Evolutionary conservation across 2,797 vertebrate species (phyloP), one percentile per base, ranked within the genome.

Genomic region (Hydrocynus forskahlii): DNA sequence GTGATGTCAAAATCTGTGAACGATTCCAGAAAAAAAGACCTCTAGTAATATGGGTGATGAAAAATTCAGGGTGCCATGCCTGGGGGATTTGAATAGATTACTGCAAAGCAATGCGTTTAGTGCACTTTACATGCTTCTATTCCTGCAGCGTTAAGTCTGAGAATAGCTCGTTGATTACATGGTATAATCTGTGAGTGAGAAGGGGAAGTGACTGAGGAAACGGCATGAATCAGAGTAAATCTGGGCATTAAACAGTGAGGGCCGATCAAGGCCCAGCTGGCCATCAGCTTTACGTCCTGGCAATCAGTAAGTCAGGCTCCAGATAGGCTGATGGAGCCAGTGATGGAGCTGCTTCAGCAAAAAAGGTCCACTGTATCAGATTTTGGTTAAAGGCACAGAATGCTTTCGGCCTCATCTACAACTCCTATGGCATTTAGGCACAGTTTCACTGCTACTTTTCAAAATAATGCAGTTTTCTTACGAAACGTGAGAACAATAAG

Each of bases 91-190:
- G 69, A 78, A 45, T 71, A 78, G 69, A 76, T 83, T 72, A 69
- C n/a, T 1, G n/a, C 60, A 70, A 67, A 43, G 69, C 57, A 63
- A 43, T 52, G 40, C 62, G 29, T 71, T 76, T 78, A 69, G 67
- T 50, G 67, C 25, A 29, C 52, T 69, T n/a, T 59, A 68, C 7
- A 6, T 68, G 40, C 21, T n/a, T 48, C 10, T 73, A 59, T 81
- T 79, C 81, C 68, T 78, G 50, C 54, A 50, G 50, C 0, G n/a
- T 63, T 69, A 69, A 64, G 59, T 79, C 52, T 59, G 21, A 23
- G 55, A 79, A 81, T 81, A 81, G 59, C 79, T 66, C 40, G 29
- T 67, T 83, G 67, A 83, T 79, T 73, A 69, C 25, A 76, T 71
- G 66, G 64, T 83, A 48, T 76, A 75, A 52, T 79, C 67, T 81